A percentile compares a stretch with the other conserved stretches of the same genome.
phyloP scores from a whole-genome alignment of 2,888 invertebrate species.

The Parascotia fuliginaria region DNA sequence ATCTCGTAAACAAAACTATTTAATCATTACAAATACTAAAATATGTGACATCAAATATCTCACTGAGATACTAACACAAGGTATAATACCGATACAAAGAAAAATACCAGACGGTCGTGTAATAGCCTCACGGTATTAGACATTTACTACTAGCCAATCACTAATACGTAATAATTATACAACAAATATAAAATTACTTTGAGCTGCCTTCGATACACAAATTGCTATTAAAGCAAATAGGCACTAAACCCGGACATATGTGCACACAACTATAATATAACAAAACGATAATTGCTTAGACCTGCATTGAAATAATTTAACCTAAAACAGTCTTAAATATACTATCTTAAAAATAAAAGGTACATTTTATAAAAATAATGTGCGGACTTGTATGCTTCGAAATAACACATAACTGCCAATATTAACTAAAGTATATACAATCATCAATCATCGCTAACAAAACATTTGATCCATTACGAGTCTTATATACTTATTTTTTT shows the following conservation, averaged over 20 bases:
- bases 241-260: slow-evolving; percentile 21
- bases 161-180: slow-evolving; percentile 41
- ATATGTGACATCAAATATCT: slow-evolving; percentile 36
- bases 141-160: slow-evolving; percentile 35
- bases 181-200: slow-evolving; percentile 49
- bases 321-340: slow-evolving; percentile 73
- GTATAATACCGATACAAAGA: slow-evolving; percentile 36
- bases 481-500: slow-evolving; percentile 41
- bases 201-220: slow-evolving; percentile 51
- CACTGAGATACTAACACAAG: slow-evolving; percentile 23
- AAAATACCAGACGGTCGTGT: slow-evolving; percentile 53
- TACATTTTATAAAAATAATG: slow-evolving; percentile 60
- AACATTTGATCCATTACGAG: slow-evolving; percentile 48
- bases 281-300: slow-evolving; percentile 42
- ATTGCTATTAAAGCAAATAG: slow-evolving; percentile 33
- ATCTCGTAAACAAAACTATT: slow-evolving; percentile 24
- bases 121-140: slow-evolving; percentile 36
- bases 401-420: slow-evolving; percentile 37
- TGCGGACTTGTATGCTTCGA: slow-evolving; percentile 56
- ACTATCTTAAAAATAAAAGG: slow-evolving; percentile 54
- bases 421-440: slow-evolving; percentile 46
- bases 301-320: slow-evolving; percentile 65
- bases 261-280: slow-evolving; percentile 28
- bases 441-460: slow-evolving; percentile 38
- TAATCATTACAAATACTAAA: slow-evolving; percentile 24